Percentiles rank a stretch among this genome's conserved stretches.
phyloP scores from a whole-genome alignment of 2,113 vertebrate genomes.

The Petaurus breviceps region DNA sequence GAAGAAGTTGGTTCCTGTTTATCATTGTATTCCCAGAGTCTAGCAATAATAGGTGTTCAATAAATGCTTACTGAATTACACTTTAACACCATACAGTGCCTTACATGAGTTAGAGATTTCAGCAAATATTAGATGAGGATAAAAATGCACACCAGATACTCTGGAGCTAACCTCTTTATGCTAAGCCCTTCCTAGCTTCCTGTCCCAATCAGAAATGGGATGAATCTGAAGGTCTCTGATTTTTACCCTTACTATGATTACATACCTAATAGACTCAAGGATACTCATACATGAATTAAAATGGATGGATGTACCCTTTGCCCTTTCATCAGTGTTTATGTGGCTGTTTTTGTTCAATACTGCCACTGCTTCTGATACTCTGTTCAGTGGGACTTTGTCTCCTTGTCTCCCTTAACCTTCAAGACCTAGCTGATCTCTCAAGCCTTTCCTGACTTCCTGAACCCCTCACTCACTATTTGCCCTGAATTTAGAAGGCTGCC shows the following conservation, averaged over 20 bases:
- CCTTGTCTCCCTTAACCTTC: not conserved
- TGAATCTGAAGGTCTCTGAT: not conserved
- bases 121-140: not conserved
- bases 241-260: not conserved
- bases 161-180: not conserved
- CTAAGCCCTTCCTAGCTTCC: not conserved
- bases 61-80: not conserved
- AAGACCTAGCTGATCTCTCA: conserved; percentile 1
- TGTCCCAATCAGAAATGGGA: not conserved
- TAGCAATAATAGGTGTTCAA: too few species aligned
- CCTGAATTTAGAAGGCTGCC: not conserved
- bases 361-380: conserved; percentile 11
- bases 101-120: conserved; percentile 2
- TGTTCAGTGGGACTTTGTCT: conserved; percentile 21
- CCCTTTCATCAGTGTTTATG: conserved; percentile 1
- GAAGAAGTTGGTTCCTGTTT: not conserved
- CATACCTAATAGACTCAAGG: not conserved
- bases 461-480: not conserved
- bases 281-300: not conserved
- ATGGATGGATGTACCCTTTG: not conserved
- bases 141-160: conserved; percentile 1
- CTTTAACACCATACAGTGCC: conserved; percentile 11
- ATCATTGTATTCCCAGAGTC: too few species aligned
- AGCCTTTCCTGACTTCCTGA: not conserved
- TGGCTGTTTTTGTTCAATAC: conserved; percentile 8